Percentiles rank a stretch among this genome's conserved stretches.
These are phyloP conservation scores for Channa striata DNA, from an alignment of 2,797 vertebrate species.

Conservation along the genomic window DNA sequence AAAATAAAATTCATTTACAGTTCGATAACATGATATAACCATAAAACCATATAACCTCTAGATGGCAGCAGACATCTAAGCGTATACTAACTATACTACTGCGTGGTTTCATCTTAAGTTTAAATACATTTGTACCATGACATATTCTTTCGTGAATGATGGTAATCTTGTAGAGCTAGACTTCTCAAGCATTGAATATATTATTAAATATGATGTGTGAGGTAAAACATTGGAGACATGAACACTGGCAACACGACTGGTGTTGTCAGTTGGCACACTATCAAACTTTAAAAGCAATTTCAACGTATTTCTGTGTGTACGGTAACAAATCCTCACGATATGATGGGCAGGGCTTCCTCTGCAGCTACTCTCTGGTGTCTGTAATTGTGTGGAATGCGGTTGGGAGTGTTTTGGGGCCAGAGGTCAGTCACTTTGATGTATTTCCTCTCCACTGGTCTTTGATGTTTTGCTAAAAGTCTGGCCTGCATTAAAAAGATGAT, in stretches of 20 bases:
- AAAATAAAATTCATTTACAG: neutral
- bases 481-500: constrained; percentile 40
- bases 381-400: constrained; percentile 81
- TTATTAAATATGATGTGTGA: constrained; percentile 20
- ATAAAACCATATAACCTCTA: constrained; percentile 31
- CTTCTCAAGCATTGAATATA: constrained; percentile 5
- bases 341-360: constrained; percentile 64
- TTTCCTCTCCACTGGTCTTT: constrained; percentile 72
- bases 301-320: constrained; percentile 52
- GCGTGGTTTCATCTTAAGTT: neutral
- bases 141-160: neutral
- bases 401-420: constrained; percentile 72
- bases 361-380: constrained; percentile 60
- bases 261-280: constrained; percentile 41
- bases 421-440: constrained; percentile 80
- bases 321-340: constrained; percentile 33
- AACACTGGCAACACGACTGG: constrained; percentile 1
- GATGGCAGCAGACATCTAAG: constrained; percentile 61
- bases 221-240: constrained; percentile 16
- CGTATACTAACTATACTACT: neutral
- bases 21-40: neutral
- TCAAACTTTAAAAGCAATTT: constrained; percentile 52
- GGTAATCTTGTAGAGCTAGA: neutral
- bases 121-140: no score
- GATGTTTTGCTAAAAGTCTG: constrained; percentile 59